A percentile compares a stretch with the other conserved stretches of the same genome.
phyloP scores from a whole-genome alignment of 2,888 invertebrate genomes.

The Portevinia maculata region DNA sequence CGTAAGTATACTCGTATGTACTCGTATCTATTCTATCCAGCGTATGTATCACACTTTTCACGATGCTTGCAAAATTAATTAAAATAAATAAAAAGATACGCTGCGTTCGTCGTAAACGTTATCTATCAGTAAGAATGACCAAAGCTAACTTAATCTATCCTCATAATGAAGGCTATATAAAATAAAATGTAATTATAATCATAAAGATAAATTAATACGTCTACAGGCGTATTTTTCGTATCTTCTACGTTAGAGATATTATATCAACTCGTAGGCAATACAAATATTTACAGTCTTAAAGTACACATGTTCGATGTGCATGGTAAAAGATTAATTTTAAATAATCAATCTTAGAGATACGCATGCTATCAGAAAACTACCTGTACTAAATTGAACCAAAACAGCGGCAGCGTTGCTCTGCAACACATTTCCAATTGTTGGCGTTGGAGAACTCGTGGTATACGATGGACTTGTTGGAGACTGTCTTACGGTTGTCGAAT shows the following conservation, averaged over 20 bases:
- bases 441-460: constrained; percentile 3
- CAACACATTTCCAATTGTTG: constrained; percentile 31
- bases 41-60: no score
- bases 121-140: constrained; percentile 5
- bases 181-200: constrained; percentile 17
- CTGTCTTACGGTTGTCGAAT: background rate
- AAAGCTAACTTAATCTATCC: constrained; percentile 4
- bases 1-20: no score
- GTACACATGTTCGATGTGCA: constrained; percentile 14
- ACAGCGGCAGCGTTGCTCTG: constrained; percentile 17
- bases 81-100: background rate
- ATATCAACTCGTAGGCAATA: constrained; percentile 35
- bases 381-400: constrained; percentile 2
- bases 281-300: constrained; percentile 69
- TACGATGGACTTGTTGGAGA: background rate
- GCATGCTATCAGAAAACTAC: constrained; percentile 32
- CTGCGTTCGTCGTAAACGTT: background rate
- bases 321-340: constrained; percentile 40
- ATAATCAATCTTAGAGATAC: constrained; percentile 32
- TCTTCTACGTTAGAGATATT: constrained; percentile 31
- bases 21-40: no score
- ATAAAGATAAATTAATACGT: constrained; percentile 44
- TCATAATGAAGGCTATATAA: background rate
- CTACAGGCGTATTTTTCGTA: background rate
- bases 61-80: background rate